These are phyloP conservation scores for Campylomormyrus tamandua DNA, from an alignment of 2,113 vertebrate species.

Conservation along the genomic window DNA sequence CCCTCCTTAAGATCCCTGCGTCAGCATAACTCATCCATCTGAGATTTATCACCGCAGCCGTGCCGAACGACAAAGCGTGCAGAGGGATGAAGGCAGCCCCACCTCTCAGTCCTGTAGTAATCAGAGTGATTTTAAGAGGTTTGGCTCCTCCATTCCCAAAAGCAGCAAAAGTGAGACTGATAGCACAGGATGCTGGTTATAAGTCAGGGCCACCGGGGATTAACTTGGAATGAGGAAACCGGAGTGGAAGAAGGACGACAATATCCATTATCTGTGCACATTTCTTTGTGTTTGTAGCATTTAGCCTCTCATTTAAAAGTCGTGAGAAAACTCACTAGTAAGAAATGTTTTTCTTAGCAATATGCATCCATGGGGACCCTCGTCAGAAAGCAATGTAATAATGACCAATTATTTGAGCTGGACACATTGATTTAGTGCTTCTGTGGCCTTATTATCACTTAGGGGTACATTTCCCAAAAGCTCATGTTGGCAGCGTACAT, in stretches of 20 bases:
- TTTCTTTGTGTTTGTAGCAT: background rate
- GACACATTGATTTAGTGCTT: background rate
- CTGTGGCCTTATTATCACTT: background rate
- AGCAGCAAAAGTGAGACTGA: background rate
- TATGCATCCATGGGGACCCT: background rate
- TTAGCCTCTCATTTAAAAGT: background rate
- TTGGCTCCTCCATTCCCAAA: background rate
- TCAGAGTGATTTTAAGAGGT: background rate
- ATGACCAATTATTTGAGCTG: background rate
- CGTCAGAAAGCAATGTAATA: background rate
- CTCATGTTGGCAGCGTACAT: background rate
- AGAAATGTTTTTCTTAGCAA: background rate
- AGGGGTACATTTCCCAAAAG: background rate
- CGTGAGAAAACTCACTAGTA: background rate
- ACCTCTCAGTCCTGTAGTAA: background rate
- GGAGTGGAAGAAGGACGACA: background rate
- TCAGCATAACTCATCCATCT: constrained; percentile 4
- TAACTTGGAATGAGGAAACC: background rate
- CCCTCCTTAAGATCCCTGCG: background rate
- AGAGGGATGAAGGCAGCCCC: background rate
- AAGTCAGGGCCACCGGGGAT: background rate
- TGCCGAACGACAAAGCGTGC: background rate
- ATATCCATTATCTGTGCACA: background rate
- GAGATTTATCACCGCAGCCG: background rate
- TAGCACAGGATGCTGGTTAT: background rate